phyloP scores from a whole-genome alignment of 2,797 vertebrate species.

The Simalia tracyae region DNA sequence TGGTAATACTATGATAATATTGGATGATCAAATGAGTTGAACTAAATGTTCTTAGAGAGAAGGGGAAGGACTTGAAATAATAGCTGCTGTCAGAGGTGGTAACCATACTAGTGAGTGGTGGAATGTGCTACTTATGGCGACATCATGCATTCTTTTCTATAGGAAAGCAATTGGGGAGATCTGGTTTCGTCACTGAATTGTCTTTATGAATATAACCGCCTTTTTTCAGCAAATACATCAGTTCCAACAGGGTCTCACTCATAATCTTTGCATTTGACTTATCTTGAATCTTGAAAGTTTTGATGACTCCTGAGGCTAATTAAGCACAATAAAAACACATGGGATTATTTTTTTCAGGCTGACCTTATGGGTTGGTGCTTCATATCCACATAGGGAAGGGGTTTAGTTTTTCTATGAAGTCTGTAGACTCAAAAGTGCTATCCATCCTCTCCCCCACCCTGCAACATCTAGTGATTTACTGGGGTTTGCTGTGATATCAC shows the following conservation, averaged over 20 bases:
- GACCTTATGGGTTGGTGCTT: neutral
- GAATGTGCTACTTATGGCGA: neutral
- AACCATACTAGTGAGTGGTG: neutral
- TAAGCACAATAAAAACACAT: neutral
- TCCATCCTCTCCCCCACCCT: neutral
- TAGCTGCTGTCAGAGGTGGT: neutral
- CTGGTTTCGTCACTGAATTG: neutral
- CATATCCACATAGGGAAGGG: neutral
- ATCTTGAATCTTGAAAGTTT: neutral
- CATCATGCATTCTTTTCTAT: neutral
- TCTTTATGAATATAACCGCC: neutral
- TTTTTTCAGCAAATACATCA: no score
- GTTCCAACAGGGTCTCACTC: neutral
- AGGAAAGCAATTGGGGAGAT: neutral
- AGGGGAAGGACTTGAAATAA: neutral
- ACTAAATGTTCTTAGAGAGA: neutral
- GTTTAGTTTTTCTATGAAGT: neutral
- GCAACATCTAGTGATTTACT: conserved; percentile 25
- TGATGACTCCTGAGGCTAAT: neutral
- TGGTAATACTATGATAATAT: neutral
- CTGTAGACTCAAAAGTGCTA: conserved; percentile 50
- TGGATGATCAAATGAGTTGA: neutral
- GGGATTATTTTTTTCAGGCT: neutral
- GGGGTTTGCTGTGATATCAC: conserved; percentile 5
- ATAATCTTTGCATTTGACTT: neutral